These are phyloP conservation scores for Parauchenoglanis punctatus DNA, from an alignment of 2,797 vertebrate species.

Conservation along the genomic window DNA sequence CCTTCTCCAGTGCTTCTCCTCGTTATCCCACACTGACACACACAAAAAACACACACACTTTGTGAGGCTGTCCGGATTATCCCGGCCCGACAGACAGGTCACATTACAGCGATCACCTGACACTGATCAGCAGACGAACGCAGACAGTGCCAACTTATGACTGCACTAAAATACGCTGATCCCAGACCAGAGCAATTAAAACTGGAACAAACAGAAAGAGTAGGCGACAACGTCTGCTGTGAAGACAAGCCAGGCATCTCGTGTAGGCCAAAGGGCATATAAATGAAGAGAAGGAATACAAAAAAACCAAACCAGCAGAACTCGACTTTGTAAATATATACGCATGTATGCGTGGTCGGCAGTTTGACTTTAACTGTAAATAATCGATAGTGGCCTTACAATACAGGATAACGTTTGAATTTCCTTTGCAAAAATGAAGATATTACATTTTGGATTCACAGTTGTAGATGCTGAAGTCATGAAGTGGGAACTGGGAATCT, in stretches of 20 bases:
- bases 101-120: constrained; percentile 36
- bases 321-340: not conserved
- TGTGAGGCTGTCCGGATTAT: constrained; percentile 24
- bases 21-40: not conserved
- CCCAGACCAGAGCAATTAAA: not conserved
- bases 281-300: not conserved
- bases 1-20: not conserved
- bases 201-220: not conserved
- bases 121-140: not conserved
- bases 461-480: not conserved
- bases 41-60: constrained; percentile 20
- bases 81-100: not conserved
- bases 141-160: not conserved
- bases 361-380: not conserved
- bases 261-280: not conserved
- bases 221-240: not conserved
- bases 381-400: not conserved
- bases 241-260: not conserved
- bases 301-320: not conserved
- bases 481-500: not conserved
- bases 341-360: too few species aligned
- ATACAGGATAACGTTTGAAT: not conserved
- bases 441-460: not conserved
- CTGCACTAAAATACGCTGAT: not conserved
- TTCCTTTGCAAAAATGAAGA: not conserved